Evolutionary conservation across 2,797 vertebrate species (phyloP).

Genomic region (Phaenicophaeus curvirostris): DNA sequence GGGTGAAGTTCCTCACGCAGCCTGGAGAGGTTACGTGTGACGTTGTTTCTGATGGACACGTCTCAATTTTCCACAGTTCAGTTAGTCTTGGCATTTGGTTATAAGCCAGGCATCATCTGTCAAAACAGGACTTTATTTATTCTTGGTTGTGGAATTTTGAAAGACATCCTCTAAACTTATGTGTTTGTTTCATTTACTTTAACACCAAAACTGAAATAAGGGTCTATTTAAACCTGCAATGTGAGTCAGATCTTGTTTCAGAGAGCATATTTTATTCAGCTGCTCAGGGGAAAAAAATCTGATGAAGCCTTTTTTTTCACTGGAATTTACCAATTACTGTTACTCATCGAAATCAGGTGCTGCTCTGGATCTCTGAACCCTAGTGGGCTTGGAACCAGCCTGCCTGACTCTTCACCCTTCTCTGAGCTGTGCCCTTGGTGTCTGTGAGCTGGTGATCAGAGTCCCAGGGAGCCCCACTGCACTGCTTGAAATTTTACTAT

Average conservation of each 20-base stretch:
- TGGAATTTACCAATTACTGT: conserved; percentile 5
- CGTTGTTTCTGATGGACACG: not conserved
- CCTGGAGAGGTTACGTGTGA: not conserved
- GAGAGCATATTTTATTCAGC: not conserved
- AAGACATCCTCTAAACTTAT: not conserved
- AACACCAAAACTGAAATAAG: not conserved
- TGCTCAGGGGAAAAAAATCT: not conserved
- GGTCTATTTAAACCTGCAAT: not conserved
- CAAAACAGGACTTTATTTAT: not conserved
- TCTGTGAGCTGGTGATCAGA: not conserved
- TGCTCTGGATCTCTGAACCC: not conserved
- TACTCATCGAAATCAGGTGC: not conserved
- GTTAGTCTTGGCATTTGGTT: not conserved
- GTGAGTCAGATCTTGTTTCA: not conserved
- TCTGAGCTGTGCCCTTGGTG: not conserved
- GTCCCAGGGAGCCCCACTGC: not conserved
- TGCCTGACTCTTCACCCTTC: not conserved
- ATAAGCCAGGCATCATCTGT: not conserved
- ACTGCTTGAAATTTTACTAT: not conserved
- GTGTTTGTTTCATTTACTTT: not conserved
- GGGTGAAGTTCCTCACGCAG: not conserved
- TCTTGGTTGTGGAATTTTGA: not conserved
- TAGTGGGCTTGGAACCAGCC: not conserved
- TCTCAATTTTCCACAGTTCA: not conserved
- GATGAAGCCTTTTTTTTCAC: not conserved